These are phyloP conservation scores for Mus musculus DNA, from an alignment of 2,113 vertebrate species.

Conservation along the genomic window DNA sequence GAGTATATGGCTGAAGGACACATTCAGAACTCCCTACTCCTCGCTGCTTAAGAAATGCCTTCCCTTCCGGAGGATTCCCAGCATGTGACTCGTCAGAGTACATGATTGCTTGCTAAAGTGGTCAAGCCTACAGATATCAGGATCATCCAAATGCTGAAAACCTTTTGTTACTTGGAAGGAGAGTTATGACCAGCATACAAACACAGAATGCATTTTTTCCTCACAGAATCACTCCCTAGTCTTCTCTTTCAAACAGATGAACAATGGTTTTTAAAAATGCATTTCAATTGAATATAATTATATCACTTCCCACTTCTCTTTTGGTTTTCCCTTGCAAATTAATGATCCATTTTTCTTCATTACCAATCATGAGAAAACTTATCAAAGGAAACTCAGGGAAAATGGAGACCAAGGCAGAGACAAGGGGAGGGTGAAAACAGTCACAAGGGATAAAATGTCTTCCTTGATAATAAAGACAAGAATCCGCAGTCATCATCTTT, in stretches of 20 bases:
- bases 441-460: neutral
- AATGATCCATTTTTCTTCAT: neutral
- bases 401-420: constrained; percentile 93
- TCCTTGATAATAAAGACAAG: constrained; percentile 26
- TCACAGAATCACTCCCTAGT: constrained; percentile 91
- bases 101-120: constrained; percentile 92
- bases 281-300: neutral
- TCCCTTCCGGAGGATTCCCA: constrained; percentile 89
- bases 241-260: constrained; percentile 88
- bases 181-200: constrained; percentile 92
- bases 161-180: constrained; percentile 91
- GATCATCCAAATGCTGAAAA: constrained; percentile 91
- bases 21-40: neutral
- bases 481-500: neutral
- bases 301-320: neutral
- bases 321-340: neutral
- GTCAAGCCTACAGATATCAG: constrained; percentile 88
- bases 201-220: constrained; percentile 89
- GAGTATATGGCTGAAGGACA: neutral
- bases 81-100: constrained; percentile 91
- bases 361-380: constrained; percentile 89
- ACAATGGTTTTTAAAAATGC: constrained; percentile 91
- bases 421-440: constrained; percentile 92
- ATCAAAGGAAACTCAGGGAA: constrained; percentile 92
- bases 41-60: constrained; percentile 85